Conservation (phyloP, 2,797 vertebrate genomes). For the Perodicticus potto region DNA sequence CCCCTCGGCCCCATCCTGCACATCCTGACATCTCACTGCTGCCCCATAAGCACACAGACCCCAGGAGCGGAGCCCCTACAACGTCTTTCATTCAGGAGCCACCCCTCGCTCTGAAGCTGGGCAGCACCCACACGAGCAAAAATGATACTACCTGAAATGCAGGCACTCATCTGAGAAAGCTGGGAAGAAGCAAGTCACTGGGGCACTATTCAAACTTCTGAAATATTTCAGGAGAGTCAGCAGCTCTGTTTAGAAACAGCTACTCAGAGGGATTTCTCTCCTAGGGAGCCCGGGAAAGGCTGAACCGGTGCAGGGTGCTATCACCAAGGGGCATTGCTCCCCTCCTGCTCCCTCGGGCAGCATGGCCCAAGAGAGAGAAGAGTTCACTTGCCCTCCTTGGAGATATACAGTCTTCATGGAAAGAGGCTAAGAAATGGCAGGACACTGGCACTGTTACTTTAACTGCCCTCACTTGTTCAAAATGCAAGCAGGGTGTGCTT, state of each 20-base stretch:
- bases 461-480: neutral
- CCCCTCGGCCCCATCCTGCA: neutral
- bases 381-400: neutral
- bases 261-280: neutral
- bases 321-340: accelerated
- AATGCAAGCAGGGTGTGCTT: neutral
- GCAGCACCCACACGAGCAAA: accelerated
- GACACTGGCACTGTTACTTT: neutral
- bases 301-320: neutral
- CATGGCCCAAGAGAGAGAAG: accelerated
- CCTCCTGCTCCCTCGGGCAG: neutral
- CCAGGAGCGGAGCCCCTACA: neutral
- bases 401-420: neutral
- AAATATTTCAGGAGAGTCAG: neutral
- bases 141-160: neutral
- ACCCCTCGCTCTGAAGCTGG: neutral
- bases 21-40: neutral
- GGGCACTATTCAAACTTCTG: neutral
- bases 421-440: neutral
- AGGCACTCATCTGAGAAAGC: neutral
- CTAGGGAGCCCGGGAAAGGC: neutral
- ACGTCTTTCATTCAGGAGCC: too few species aligned
- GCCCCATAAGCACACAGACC: neutral
- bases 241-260: neutral
- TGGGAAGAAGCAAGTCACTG: neutral